phyloP scores from a whole-genome alignment of 2,888 invertebrate species.

The Thymelicus sylvestris region DNA sequence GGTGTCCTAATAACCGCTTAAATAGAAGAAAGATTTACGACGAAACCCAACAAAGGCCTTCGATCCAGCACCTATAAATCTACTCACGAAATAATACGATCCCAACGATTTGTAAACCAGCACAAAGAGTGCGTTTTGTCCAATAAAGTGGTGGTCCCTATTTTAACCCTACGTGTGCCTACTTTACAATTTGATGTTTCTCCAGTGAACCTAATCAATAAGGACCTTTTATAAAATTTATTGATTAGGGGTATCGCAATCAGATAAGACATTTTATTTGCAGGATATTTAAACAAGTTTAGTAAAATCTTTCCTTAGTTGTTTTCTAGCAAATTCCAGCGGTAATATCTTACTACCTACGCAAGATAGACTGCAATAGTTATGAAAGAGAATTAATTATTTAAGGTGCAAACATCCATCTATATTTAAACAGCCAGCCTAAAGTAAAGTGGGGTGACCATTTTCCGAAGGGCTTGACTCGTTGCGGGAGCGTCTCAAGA shows the following conservation, averaged over 20 bases:
- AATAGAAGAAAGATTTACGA: conserved; percentile 80
- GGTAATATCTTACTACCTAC: background rate
- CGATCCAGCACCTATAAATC: conserved; percentile 78
- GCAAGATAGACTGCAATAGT: background rate
- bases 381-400: conserved; percentile 19
- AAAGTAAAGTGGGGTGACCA: conserved; percentile 31
- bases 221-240: background rate
- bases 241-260: background rate
- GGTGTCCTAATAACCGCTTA: conserved; percentile 80
- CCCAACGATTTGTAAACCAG: conserved; percentile 75
- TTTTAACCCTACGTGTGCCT: background rate
- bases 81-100: conserved; percentile 80
- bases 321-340: background rate
- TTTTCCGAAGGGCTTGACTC: conserved; percentile 36
- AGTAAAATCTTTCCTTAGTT: background rate
- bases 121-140: conserved; percentile 75
- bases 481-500: conserved; percentile 22
- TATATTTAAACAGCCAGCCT: conserved; percentile 23
- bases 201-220: background rate
- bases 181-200: conserved; percentile 3
- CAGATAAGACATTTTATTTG: too few species aligned
- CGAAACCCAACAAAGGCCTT: conserved; percentile 77
- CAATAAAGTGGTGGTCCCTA: conserved; percentile 57
- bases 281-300: too few species aligned
- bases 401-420: conserved; percentile 14